Evolutionary conservation across 2,797 vertebrate genomes (phyloP).

Genomic region (Prunella strophiata): DNA sequence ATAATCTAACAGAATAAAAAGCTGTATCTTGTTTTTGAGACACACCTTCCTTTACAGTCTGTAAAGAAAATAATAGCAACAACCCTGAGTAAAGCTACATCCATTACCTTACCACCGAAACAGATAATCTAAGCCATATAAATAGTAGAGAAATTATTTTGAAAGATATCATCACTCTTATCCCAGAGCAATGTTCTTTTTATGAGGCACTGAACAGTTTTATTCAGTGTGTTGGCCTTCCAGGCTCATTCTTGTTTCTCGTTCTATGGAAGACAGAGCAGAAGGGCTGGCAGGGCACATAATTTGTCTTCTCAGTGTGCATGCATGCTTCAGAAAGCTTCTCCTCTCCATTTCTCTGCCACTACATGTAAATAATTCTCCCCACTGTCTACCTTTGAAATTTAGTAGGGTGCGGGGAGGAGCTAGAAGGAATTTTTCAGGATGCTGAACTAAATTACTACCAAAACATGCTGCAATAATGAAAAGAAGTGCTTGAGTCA

Average conservation of each 20-base stretch:
- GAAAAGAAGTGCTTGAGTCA: background rate
- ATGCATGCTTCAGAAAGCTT: background rate
- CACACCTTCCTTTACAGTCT: background rate
- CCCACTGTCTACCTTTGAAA: background rate
- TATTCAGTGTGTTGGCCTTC: background rate
- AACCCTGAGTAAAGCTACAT: background rate
- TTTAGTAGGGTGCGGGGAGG: background rate
- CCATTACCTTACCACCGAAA: background rate
- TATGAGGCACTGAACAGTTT: background rate
- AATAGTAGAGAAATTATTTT: background rate
- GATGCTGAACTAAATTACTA: background rate
- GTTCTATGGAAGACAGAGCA: background rate
- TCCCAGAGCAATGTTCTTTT: background rate
- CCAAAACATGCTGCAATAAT: background rate
- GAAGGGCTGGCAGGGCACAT: background rate
- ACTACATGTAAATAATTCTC: background rate
- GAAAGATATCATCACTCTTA: background rate
- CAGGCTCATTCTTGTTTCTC: background rate
- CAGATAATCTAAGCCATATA: background rate
- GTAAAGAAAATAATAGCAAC: background rate
- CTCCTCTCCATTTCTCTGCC: background rate
- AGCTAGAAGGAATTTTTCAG: background rate
- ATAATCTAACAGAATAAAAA: background rate
- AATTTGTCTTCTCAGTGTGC: background rate
- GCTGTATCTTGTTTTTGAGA: background rate